phyloP scores from a whole-genome alignment of 2,113 vertebrate species.

The Zosterops borbonicus region DNA sequence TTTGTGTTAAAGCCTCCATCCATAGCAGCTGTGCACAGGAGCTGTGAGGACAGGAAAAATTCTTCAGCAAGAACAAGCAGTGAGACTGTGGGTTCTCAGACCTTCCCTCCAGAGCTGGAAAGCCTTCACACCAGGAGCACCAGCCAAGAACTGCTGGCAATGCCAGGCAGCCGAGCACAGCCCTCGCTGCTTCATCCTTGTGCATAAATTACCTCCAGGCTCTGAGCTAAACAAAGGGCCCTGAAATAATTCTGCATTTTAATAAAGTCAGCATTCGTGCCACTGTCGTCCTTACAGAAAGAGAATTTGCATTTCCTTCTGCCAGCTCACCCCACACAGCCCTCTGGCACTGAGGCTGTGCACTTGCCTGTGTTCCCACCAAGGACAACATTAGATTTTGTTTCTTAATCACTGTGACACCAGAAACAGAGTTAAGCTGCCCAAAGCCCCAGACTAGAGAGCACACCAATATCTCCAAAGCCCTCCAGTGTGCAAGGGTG shows the following conservation, averaged over 20 bases:
- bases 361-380: conserved; percentile 9
- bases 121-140: not conserved
- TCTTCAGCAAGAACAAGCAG: not conserved
- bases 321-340: not conserved
- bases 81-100: not conserved
- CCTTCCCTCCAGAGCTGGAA: not conserved
- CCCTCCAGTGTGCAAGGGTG: conserved; percentile 8
- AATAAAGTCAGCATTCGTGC: conserved; percentile 6
- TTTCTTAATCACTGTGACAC: conserved; percentile 49
- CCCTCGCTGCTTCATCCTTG: not conserved
- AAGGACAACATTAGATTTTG: conserved; percentile 44
- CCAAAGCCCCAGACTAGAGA: not conserved
- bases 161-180: not conserved
- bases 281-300: not conserved
- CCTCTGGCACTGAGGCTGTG: conserved; percentile 18
- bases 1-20: not conserved
- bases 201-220: conserved; percentile 67
- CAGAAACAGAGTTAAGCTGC: conserved; percentile 3
- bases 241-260: conserved; percentile 60
- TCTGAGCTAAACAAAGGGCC: conserved; percentile 55
- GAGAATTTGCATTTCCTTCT: conserved; percentile 30
- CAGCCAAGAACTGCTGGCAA: conserved; percentile 42
- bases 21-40: not conserved
- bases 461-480: not conserved
- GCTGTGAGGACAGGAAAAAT: not conserved